Percentiles rank a stretch among this genome's conserved stretches.
Conservation (phyloP, 1,140 invertebrate genomes). For the Augochlora pura region DNA sequence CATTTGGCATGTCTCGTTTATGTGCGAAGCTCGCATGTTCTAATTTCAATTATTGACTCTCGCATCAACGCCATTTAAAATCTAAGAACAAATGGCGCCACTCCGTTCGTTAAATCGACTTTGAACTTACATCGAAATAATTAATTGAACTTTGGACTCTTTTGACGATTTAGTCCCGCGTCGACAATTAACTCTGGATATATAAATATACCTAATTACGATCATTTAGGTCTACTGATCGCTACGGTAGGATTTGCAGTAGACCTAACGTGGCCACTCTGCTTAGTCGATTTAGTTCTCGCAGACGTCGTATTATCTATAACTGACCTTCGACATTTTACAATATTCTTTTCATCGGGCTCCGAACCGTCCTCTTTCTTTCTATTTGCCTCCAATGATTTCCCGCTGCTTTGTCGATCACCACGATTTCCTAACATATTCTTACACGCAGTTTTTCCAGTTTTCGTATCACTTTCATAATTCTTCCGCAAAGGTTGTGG, state of each 20-base stretch:
- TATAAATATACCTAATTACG: conserved; percentile 34
- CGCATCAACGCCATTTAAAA: conserved; percentile 11
- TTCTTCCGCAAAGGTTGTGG: conserved; percentile 70
- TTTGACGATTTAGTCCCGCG: conserved; percentile 1
- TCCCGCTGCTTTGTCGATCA: conserved; percentile 46
- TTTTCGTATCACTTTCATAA: conserved; percentile 67
- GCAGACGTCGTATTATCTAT: conserved; percentile 57
- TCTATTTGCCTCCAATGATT: conserved; percentile 41
- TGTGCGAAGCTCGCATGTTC: conserved; percentile 41
- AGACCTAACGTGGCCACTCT: conserved; percentile 59
- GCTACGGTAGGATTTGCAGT: conserved; percentile 42
- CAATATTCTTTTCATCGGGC: conserved; percentile 32
- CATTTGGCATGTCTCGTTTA: conserved; percentile 72
- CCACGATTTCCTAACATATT: conserved; percentile 11
- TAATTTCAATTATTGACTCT: conserved; percentile 25
- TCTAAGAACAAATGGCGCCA: conserved; percentile 31
- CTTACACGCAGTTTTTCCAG: conserved; percentile 54
- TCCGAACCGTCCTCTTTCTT: conserved; percentile 28
- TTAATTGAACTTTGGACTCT: conserved; percentile 44
- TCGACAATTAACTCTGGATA: conserved; percentile 1
- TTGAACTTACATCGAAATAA: conserved; percentile 37
- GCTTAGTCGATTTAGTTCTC: conserved; percentile 67
- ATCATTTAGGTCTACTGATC: conserved; percentile 62
- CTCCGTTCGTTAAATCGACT: conserved; percentile 24
- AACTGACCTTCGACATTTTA: conserved; percentile 60